Evolutionary conservation across 2,888 invertebrate species (phyloP).

Genomic region (Gerosis bhagava): DNA sequence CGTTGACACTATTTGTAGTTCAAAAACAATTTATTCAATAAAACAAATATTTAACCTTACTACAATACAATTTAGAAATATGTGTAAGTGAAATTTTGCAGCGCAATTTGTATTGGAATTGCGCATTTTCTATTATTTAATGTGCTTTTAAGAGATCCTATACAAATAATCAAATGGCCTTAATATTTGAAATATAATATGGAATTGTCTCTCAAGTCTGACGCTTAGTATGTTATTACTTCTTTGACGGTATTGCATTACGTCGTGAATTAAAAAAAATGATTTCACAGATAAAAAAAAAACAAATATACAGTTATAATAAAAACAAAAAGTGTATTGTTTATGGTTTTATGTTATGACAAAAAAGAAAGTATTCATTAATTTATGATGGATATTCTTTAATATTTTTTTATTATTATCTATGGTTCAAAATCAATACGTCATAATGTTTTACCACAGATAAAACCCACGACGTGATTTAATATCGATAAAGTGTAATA

Average conservation of each 20-base stretch:
- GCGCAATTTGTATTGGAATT: slow-evolving; percentile 9
- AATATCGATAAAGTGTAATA: slow-evolving; percentile 8
- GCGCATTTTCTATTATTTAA: slow-evolving; percentile 6
- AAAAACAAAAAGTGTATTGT: background rate
- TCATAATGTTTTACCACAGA: too few species aligned
- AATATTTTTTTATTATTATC: too few species aligned
- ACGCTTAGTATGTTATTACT: slow-evolving; percentile 10
- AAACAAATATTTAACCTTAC: slow-evolving; percentile 4
- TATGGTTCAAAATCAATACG: too few species aligned
- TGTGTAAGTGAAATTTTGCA: slow-evolving; percentile 8
- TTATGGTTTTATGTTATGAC: too few species aligned
- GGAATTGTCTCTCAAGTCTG: slow-evolving; percentile 28
- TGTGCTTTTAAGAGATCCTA: slow-evolving; percentile 20
- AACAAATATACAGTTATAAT: background rate
- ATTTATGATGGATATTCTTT: too few species aligned
- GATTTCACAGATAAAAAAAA: background rate
- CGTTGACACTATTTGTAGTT: background rate
- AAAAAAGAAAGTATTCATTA: too few species aligned
- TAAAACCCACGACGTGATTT: slow-evolving; percentile 10
- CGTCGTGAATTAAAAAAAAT: slow-evolving; percentile 5
- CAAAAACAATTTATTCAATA: slow-evolving; percentile 8
- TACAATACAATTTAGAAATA: slow-evolving; percentile 11
- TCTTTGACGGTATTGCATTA: slow-evolving; percentile 1
- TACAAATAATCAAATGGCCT: slow-evolving; percentile 20
- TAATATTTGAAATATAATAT: slow-evolving; percentile 19